Percentiles rank a stretch among this genome's conserved stretches.
Conservation (phyloP, 35 echinoderm and acorn worm genomes). For the Diadema setosum region DNA sequence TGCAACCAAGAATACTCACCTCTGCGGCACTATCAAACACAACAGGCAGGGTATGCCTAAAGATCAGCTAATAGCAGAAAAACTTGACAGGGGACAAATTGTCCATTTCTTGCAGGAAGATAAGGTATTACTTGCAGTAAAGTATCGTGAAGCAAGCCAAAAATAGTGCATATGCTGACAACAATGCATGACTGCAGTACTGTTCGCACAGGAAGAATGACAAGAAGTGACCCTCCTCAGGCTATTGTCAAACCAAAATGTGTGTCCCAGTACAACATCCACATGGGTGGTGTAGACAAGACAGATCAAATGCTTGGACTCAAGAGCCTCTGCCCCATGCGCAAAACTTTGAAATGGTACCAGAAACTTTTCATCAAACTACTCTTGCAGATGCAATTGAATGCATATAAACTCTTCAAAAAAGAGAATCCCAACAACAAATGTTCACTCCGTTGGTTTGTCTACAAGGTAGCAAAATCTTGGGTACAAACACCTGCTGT, state of each 20-base stretch:
- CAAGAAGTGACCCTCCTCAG: neutral
- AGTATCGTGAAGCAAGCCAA: slow-evolving; percentile 18
- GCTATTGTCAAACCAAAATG: slow-evolving; percentile 21
- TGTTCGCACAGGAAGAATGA: neutral
- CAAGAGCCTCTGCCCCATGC: neutral
- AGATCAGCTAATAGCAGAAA: neutral
- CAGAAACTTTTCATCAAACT: neutral
- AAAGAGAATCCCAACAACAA: neutral
- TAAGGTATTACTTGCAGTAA: neutral
- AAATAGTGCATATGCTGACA: slow-evolving; percentile 25
- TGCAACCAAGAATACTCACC: neutral
- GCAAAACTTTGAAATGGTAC: slow-evolving; percentile 31
- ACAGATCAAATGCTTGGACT: slow-evolving; percentile 1
- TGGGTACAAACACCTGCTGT: neutral
- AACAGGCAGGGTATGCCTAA: neutral
- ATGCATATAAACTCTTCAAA: slow-evolving; percentile 1
- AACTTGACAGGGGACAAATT: neutral
- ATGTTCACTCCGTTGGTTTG: neutral
- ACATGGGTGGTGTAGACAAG: slow-evolving; percentile 24
- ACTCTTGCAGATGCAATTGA: neutral
- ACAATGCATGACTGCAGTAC: slow-evolving; percentile 21
- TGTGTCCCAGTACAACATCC: neutral
- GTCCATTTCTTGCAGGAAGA: neutral
- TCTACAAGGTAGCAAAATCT: neutral
- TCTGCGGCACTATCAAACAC: neutral